phyloP scores from a whole-genome alignment of 2,113 vertebrate genomes.

The Myanophis thanlyinensis region DNA sequence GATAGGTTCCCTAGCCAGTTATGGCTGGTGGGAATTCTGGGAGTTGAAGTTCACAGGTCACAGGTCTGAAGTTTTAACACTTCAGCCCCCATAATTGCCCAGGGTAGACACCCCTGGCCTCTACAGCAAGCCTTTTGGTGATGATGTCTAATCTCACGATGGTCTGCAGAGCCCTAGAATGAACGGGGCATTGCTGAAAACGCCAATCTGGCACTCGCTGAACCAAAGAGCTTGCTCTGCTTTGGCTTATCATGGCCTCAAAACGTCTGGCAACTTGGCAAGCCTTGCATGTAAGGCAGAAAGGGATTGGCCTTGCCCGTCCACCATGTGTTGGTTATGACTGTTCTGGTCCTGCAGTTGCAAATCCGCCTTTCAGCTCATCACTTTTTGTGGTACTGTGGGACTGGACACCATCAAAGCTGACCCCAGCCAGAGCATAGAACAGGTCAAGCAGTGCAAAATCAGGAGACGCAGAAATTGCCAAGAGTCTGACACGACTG shows the following conservation, averaged over 20 bases:
- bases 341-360: neutral
- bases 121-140: neutral
- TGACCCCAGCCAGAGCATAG: neutral
- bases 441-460: neutral
- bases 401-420: neutral
- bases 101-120: accelerated
- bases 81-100: no score
- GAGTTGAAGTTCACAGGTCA: neutral
- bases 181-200: conserved; percentile 41
- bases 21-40: neutral
- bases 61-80: no score
- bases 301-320: neutral
- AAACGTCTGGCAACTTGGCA: neutral
- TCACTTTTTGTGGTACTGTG: neutral
- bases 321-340: neutral
- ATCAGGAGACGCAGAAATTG: neutral
- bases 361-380: neutral
- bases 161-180: conserved; percentile 49
- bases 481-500: neutral
- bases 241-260: accelerated
- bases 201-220: conserved; percentile 7
- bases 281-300: neutral
- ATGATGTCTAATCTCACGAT: conserved; percentile 59
- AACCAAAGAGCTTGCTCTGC: neutral
- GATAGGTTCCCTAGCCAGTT: neutral